Evolutionary conservation across 2,113 vertebrate genomes (phyloP).

Genomic region (Ondatra zibethicus): DNA sequence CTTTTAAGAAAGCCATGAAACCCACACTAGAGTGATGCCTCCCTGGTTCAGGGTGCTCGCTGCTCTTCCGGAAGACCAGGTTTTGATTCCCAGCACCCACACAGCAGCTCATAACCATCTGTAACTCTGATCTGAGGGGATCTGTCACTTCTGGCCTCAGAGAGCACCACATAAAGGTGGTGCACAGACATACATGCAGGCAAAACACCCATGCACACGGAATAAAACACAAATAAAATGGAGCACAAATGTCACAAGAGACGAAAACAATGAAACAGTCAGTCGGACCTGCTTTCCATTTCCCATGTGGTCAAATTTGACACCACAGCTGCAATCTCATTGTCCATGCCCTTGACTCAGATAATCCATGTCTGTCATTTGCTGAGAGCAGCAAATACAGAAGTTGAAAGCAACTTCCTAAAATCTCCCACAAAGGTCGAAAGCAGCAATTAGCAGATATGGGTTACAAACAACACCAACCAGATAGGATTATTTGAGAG

Average conservation of each 20-base stretch:
- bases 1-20: background rate
- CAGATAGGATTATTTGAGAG: background rate
- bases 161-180: background rate
- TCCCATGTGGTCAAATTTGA: background rate
- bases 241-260: background rate
- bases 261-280: background rate
- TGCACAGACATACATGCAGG: background rate
- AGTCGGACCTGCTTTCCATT: background rate
- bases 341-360: background rate
- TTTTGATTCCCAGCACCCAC: background rate
- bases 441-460: background rate
- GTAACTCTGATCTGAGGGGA: background rate
- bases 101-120: background rate
- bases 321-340: background rate
- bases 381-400: background rate
- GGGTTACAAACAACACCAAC: background rate
- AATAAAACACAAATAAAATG: background rate
- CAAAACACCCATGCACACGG: background rate
- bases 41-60: background rate
- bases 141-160: background rate
- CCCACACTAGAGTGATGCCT: background rate
- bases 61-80: background rate
- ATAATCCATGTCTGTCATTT: background rate
- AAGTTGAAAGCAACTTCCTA: background rate
- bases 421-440: background rate